Base-by-base conservation (phyloP, 2,797 vertebrate species). In the Glyptemys insculpta region DNA sequence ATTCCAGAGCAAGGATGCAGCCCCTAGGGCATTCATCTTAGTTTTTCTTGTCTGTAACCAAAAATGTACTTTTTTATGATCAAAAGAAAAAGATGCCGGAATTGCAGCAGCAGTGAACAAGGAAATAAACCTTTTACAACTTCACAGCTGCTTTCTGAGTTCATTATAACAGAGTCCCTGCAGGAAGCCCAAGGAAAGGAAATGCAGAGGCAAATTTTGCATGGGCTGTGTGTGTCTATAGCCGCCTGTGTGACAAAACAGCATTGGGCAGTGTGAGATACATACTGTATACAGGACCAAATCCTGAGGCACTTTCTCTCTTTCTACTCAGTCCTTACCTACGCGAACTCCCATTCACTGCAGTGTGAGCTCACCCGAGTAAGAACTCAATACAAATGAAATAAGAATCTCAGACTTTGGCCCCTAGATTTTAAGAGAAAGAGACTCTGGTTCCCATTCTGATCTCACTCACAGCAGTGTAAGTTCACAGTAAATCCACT, bases 61-160 rank as follows among this genome's bases (percentile, higher is more conserved):
- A 79, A 65, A 84, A 44, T 15, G 2, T 23, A 34, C 2, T 89
- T 89, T 44, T 81, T n/a, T 3, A 6, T 4, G 37, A 2, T 10
- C 91, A 90, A 94, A 92, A 49, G 2, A 31, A 85, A 94, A 93
- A 56, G 79, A 10, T 25, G 0, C 57, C 47, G 53, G 37, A 54
- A 83, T 4, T 52, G 72, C 89, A 41, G 76, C 44, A 0, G 0
- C 92, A 89, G 93, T 89, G 83, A 90, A 81, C 53, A 86, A 88
- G 85, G 74, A 85, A 89, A 94, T 96, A 62, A 65, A 80, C 92
- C 94, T 94, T 27, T 86, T 65, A 92, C 52, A 92, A 19, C 87
- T 85, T 93, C 50, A 86, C 89, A 87, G 82, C 85, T 65, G 16
- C 56, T 95, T 85, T 5, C 1, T 25, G 0, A 29, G 1, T 59